A percentile compares a stretch with the other conserved stretches of the same genome.
Evolutionary conservation across 2,888 invertebrate genomes (phyloP).

Genomic region (Colletes collaris): DNA sequence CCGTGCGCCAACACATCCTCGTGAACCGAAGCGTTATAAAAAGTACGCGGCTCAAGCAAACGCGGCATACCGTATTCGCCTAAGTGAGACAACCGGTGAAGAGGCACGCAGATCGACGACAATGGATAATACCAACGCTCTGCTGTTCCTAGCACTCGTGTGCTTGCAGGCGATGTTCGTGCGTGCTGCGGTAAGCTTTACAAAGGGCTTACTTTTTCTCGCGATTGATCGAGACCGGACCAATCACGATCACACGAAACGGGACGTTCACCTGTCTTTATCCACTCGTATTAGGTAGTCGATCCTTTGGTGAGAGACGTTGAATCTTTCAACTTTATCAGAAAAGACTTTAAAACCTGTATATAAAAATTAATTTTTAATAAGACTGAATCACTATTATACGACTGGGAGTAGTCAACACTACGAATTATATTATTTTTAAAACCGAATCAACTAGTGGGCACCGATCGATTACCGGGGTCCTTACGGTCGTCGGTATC

Average conservation of each 20-base stretch:
- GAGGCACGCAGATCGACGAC: not conserved
- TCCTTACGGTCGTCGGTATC: too few relatives aligned
- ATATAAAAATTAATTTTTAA: too few relatives aligned
- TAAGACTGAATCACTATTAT: too few relatives aligned
- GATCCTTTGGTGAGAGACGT: too few relatives aligned
- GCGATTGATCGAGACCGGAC: too few relatives aligned
- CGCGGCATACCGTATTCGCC: conserved; percentile 26
- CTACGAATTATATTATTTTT: too few relatives aligned
- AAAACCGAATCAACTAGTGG: too few relatives aligned
- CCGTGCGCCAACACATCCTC: conserved; percentile 69
- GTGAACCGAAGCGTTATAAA: conserved; percentile 71
- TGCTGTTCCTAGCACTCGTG: conserved; percentile 49
- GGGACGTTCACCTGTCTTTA: not conserved
- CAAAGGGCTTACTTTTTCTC: conserved; percentile 7
- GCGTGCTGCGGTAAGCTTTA: conserved; percentile 68
- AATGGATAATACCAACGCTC: conserved; percentile 40
- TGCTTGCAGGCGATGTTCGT: conserved; percentile 60
- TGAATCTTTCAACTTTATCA: too few relatives aligned
- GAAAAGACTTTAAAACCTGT: too few relatives aligned
- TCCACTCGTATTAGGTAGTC: too few relatives aligned
- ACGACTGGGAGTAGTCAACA: too few relatives aligned
- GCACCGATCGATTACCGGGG: too few relatives aligned
- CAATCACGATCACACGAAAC: not conserved
- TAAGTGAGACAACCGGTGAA: not conserved
- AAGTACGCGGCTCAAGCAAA: conserved; percentile 29